Base-by-base conservation (phyloP, 2,888 invertebrate species). In the Perizoma flavofasciatum region DNA sequence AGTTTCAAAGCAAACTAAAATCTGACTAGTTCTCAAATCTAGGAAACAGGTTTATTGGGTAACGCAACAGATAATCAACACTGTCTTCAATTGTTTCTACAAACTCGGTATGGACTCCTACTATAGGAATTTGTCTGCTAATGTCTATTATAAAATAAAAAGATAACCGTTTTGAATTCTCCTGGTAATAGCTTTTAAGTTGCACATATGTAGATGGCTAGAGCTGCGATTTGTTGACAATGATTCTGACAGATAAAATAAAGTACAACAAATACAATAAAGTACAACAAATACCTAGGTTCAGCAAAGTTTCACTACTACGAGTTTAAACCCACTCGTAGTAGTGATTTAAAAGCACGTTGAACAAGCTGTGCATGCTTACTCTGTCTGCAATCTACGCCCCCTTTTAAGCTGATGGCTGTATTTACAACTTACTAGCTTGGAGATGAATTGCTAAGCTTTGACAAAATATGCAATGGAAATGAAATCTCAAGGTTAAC, bases 311-410 rank as follows among this genome's bases (percentile, higher is more conserved):
- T 44, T 37, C 37, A n/a, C n/a, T n/a, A n/a, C n/a, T n/a, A n/a
- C n/a, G n/a, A 10, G 40, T 55, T 34, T 33, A 45, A 51, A 33
- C 32, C 45, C 33, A 41, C 46, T 40, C 9, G 11, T 46, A 34
- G 34, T 50, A 34, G 58, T 56, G 56, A 47, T 53, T 40, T 50
- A 4, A 47, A 55, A 47, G 43, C 9, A 9, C 50, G 32, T 37
- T 59, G 47, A 53, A 54, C 34, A 59, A 45, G 49, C 45, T 59
- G 49, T 53, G 59, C 47, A 50, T 50, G 33, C 54, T 50, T 43
- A n/a, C 44, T 35, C 46, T 50, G 49, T 52, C 58, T 59, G 49
- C 49, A 44, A 53, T 53, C 33, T 41, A 53, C 59, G 49, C 53
- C 53, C 53, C 52, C 49, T 59, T 53, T 59, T 49, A 59, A 43